These are phyloP conservation scores for Chionis minor DNA, from an alignment of 2,113 vertebrate species.

Conservation along the genomic window DNA sequence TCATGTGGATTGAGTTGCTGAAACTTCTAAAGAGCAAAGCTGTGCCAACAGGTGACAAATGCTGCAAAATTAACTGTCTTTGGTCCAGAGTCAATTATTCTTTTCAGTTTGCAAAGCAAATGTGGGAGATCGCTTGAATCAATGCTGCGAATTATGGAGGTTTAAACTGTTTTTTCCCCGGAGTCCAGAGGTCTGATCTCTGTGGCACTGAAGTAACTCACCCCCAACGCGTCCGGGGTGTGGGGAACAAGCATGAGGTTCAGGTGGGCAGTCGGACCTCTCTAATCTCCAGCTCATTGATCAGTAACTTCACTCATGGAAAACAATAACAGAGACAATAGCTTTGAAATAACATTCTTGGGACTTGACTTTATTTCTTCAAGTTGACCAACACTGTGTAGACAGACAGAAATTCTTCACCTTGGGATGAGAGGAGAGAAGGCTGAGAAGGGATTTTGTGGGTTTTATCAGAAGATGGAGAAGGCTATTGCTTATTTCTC, in stretches of 20 bases:
- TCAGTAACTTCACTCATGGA: too few relatives aligned
- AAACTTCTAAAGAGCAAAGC: not conserved
- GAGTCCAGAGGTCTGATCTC: too few relatives aligned
- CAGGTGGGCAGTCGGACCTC: not conserved
- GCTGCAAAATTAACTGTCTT: not conserved
- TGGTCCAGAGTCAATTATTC: too few relatives aligned
- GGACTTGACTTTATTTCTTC: not conserved
- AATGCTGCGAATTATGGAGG: rapidly evolving
- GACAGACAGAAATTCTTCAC: not conserved
- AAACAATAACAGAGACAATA: not conserved
- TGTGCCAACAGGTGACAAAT: not conserved
- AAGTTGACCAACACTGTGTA: rapidly evolving
- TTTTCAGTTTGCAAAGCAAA: not conserved
- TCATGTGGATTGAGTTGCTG: rapidly evolving
- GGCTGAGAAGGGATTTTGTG: too few relatives aligned
- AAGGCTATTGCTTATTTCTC: not conserved
- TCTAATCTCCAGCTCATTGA: not conserved
- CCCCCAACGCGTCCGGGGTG: rapidly evolving
- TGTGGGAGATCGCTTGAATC: rapidly evolving
- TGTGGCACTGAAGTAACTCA: not conserved
- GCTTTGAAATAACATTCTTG: not conserved
- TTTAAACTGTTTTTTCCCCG: rapidly evolving
- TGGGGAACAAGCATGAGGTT: rapidly evolving
- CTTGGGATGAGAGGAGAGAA: too few relatives aligned
- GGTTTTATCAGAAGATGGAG: not conserved